Evolutionary conservation across 1,140 invertebrate genomes (phyloP), one percentile per base, ranked within the genome.

Genomic region (Asobara japonica): DNA sequence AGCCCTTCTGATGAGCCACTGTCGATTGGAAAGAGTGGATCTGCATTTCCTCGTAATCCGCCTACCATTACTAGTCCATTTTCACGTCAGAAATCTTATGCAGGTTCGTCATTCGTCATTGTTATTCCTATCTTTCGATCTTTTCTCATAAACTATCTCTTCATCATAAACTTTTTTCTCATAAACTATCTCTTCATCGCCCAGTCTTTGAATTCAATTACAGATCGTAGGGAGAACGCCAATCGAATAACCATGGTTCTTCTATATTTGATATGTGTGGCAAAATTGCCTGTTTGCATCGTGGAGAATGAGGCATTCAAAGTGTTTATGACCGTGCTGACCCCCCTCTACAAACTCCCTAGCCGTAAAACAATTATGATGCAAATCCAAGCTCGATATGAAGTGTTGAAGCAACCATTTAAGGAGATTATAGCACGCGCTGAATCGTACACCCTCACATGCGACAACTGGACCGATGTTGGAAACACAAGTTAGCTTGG

Each of bases 401-500:
- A 45, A 29, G 16, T 20, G 4, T 61, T 65, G n/a, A 71, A 71
- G 29, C 10, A 31, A n/a, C 0, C 2, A 18, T 61, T 71, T 4
- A 71, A 45, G 10, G 13, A 0, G 16, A 20, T 20, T 27, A 3
- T 69, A 25, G 25, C 10, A n/a, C 2, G 0, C 31, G 31, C 30
- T 13, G 38, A 65, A 38, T 27, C 76, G 38, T 68, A 69, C 30
- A 65, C 70, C 33, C 18, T 71, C n/a, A 75, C 74, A 1, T 76
- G 71, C 36, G 71, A 76, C 41, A 76, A 69, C 41, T 78, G 75
- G 77, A 76, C 66, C 8, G 75, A 78, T 33, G 64, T 66, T 4
- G 65, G 68, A 0, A 73, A 72, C 11, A 45, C 75, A 25, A 74
- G 71, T 29, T 78, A 78, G 38, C 11, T 78, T 4, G 75, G 75